Base-by-base conservation (phyloP, 2,888 invertebrate genomes). In the Thereva nobilitata region DNA sequence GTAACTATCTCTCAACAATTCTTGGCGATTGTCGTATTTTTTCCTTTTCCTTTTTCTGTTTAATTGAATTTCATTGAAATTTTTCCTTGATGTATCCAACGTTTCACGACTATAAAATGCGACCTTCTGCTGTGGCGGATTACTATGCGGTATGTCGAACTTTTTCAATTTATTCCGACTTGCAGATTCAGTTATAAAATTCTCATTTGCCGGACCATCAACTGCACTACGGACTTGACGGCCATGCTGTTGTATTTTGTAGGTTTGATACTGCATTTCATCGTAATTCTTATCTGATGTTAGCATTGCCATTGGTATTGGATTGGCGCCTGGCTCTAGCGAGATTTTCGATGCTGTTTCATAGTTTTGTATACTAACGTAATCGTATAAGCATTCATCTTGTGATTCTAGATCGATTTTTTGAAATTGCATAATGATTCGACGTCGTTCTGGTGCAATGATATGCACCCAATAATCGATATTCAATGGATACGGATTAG, bases 361-460 rank as follows among this genome's bases (percentile, higher is more conserved):
- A 70, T 74, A 76, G 70, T 78, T 82, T 71, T 82, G 81, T 72
- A 91, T 84, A 80, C 89, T 88, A 47, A 92, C 84, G 76, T 85
- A 91, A 78, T 92, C 92, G 77, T 92, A 92, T 2, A 92, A 84
- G 74, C 92, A 92, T 75, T 91, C 87, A 68, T 86, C 83, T 80
- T 92, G 92, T 64, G 85, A 83, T 79, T 92, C 92, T 67, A 92
- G 79, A 76, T 91, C 90, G 56, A 92, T 83, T 72, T 83, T 83
- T 54, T 85, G 83, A 76, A 91, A 89, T 73, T 87, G 85, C 65
- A 91, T 83, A 4, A 91, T 86, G 4, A 92, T 83, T 59, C 91
- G 82, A 0, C 88, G 86, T 71, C 85, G 84, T 8, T 85, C 83
- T 0, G 90, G 87, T 4, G 88, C 89, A n/a, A 82, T 76, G 49